Conservation (phyloP, 2,797 vertebrate species). For the Labeo calbasu region DNA sequence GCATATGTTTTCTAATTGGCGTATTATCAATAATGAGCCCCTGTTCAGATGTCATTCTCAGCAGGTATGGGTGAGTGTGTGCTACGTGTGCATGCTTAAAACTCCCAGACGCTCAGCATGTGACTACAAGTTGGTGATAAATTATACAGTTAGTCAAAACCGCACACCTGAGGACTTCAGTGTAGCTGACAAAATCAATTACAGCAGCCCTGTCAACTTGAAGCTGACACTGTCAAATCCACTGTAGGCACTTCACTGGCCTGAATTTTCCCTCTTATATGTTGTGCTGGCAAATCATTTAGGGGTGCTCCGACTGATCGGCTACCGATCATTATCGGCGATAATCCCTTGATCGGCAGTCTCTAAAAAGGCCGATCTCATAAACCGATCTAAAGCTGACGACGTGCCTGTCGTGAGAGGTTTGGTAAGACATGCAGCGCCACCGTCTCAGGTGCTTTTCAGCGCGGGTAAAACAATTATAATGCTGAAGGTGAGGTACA, state of each 20-base stretch:
- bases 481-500: too few relatives aligned
- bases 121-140: constrained; percentile 11
- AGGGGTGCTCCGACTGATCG: too few relatives aligned
- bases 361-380: too few relatives aligned
- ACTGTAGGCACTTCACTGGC: background rate
- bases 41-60: background rate
- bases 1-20: constrained; percentile 10
- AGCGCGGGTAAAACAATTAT: too few relatives aligned
- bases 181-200: constrained; percentile 7
- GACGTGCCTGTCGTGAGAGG: too few relatives aligned
- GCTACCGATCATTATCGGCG: too few relatives aligned
- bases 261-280: background rate
- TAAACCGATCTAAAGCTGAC: too few relatives aligned
- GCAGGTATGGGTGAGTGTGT: constrained; percentile 16
- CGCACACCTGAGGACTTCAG: constrained; percentile 2
- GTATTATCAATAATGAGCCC: constrained; percentile 26
- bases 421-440: too few relatives aligned
- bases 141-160: constrained; percentile 11
- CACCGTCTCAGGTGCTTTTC: too few relatives aligned
- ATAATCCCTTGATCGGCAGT: too few relatives aligned
- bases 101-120: background rate
- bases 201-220: background rate
- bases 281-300: background rate
- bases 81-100: background rate
- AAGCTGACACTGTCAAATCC: background rate